Conservation (phyloP, 2,797 vertebrate species). For the Halcyon smyrnensis region DNA sequence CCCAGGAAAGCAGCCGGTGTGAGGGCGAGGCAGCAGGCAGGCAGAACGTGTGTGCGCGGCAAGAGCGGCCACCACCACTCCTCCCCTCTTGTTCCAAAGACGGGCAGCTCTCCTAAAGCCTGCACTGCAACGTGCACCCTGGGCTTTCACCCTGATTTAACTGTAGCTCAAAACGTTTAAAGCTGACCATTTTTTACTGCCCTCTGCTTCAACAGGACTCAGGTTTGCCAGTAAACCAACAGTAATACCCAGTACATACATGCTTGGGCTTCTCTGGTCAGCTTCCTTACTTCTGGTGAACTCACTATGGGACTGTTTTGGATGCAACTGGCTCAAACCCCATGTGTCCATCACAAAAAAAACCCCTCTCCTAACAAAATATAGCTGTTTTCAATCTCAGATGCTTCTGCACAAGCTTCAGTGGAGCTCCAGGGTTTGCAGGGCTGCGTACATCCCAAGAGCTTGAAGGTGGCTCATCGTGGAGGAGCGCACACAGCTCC, state of each 20-base stretch:
- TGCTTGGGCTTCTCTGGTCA: not conserved
- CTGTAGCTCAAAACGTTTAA: not conserved
- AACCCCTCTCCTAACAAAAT: not conserved
- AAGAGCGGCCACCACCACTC: not conserved
- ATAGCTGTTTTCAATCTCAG: not conserved
- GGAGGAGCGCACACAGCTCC: not conserved
- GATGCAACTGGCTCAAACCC: not conserved
- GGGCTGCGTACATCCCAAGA: no score
- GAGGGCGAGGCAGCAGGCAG: not conserved
- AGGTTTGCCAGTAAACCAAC: not conserved
- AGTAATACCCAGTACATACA: not conserved
- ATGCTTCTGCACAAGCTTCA: not conserved
- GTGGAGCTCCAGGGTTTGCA: not conserved
- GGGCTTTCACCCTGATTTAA: not conserved
- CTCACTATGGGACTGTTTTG: accelerated
- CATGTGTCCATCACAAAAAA: accelerated
- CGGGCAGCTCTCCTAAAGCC: not conserved
- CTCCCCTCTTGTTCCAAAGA: not conserved
- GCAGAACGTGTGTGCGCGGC: not conserved
- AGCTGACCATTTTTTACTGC: not conserved
- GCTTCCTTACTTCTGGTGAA: not conserved
- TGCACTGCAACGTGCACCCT: not conserved
- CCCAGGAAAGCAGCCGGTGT: accelerated
- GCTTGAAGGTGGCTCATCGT: no score
- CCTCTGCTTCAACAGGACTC: accelerated